These are phyloP conservation scores for Sitta europaea DNA, from an alignment of 2,113 vertebrate species.

Conservation along the genomic window DNA sequence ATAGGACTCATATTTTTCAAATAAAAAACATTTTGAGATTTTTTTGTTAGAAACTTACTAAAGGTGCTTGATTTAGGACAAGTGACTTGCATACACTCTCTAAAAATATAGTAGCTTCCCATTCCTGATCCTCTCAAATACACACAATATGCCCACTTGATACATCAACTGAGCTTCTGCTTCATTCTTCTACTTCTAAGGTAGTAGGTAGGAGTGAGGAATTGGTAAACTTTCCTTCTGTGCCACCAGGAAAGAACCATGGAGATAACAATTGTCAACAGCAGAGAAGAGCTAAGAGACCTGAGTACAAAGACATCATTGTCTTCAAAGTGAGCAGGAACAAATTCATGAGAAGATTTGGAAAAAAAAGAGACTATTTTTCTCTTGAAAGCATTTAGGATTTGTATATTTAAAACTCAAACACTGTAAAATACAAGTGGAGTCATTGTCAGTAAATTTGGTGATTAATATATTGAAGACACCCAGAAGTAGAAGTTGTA, in stretches of 20 bases:
- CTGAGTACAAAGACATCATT: background rate
- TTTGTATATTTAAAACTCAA: background rate
- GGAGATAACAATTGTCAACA: background rate
- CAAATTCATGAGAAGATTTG: background rate
- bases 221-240: background rate
- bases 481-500: background rate
- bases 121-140: background rate
- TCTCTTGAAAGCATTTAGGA: background rate
- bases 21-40: background rate
- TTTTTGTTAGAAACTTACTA: background rate
- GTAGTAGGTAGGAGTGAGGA: background rate
- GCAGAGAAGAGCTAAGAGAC: background rate
- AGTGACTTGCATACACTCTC: background rate
- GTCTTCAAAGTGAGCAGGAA: background rate
- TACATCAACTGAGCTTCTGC: background rate
- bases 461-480: background rate
- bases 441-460: background rate
- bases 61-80: background rate
- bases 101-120: background rate
- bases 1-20: background rate
- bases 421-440: background rate
- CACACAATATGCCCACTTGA: background rate
- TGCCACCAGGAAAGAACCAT: background rate
- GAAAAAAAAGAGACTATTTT: background rate
- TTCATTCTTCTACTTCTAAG: background rate